Evolutionary conservation across 2,113 vertebrate species (phyloP).

Genomic region (Bubo bubo): DNA sequence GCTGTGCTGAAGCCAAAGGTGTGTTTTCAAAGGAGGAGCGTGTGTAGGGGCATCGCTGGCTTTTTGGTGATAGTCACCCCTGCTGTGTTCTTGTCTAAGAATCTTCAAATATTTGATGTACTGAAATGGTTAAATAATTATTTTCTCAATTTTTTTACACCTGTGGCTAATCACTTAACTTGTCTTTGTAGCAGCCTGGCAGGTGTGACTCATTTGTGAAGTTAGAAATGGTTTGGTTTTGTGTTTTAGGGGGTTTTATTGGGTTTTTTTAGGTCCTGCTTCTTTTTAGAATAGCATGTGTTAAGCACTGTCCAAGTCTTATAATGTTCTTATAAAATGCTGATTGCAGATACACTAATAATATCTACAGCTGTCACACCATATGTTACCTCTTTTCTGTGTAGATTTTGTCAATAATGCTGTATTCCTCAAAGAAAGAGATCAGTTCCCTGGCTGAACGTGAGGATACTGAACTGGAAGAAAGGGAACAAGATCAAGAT

Average conservation of each 20-base stretch:
- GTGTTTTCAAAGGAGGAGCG: not conserved
- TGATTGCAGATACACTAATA: not conserved
- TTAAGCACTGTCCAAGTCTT: not conserved
- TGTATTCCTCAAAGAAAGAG: slow-evolving; percentile 95
- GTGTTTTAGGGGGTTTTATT: not conserved
- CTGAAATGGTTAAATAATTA: not conserved
- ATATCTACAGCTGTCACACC: not conserved
- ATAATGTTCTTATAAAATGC: not conserved
- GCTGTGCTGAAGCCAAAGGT: not conserved
- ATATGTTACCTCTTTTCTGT: not conserved
- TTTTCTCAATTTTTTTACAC: not conserved
- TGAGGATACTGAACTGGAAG: slow-evolving; percentile 73
- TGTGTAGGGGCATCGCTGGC: not conserved
- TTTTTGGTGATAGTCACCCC: not conserved
- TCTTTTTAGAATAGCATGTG: not conserved
- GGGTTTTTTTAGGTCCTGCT: not conserved
- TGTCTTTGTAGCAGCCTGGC: not conserved
- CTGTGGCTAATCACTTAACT: not conserved
- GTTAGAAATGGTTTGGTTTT: not conserved
- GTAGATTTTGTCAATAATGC: slow-evolving; percentile 93
- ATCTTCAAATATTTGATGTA: not conserved
- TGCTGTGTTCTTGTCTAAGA: not conserved
- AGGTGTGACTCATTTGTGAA: not conserved
- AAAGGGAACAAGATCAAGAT: slow-evolving; percentile 82
- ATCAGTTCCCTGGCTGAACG: slow-evolving; percentile 84